phyloP scores from a whole-genome alignment of 2,888 invertebrate genomes.

The Papilio elwesi region DNA sequence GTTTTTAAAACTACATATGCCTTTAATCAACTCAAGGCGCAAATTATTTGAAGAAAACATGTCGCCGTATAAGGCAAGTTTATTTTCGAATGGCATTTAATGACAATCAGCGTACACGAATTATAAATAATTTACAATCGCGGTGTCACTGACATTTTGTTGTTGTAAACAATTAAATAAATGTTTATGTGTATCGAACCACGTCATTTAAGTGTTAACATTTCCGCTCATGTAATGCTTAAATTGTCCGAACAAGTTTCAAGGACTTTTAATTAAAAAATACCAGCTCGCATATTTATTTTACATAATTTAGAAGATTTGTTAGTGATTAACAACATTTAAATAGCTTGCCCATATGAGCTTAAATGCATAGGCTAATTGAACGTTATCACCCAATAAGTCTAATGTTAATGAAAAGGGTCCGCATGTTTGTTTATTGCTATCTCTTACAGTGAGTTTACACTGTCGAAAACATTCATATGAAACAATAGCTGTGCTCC shows the following conservation, averaged over 20 bases:
- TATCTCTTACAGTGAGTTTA: too few relatives aligned
- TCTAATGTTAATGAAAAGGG: slow-evolving; percentile 13
- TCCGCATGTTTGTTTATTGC: neutral
- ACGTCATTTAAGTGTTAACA: slow-evolving; percentile 18
- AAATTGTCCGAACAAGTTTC: slow-evolving; percentile 4
- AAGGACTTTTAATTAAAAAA: neutral
- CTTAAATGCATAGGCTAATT: slow-evolving; percentile 18
- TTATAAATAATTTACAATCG: slow-evolving; percentile 47
- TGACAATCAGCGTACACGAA: slow-evolving; percentile 50
- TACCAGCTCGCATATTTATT: neutral
- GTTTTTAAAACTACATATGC: neutral
- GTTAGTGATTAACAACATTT: slow-evolving; percentile 14
- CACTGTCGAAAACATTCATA: too few relatives aligned
- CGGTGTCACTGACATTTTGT: slow-evolving; percentile 22
- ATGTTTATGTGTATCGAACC: slow-evolving; percentile 27
- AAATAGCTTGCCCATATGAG: slow-evolving; percentile 12
- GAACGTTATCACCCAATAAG: slow-evolving; percentile 1
- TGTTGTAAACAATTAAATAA: slow-evolving; percentile 8
- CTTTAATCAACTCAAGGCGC: slow-evolving; percentile 29
- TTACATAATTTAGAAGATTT: neutral
- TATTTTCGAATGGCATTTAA: slow-evolving; percentile 56
- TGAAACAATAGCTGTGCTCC: too few relatives aligned
- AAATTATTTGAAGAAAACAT: slow-evolving; percentile 56
- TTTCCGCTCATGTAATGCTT: slow-evolving; percentile 19
- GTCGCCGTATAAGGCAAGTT: slow-evolving; percentile 54